A percentile compares a stretch with the other conserved stretches of the same genome.
These are phyloP conservation scores for Actinia tenebrosa DNA, from an alignment of 64 coral and sea anemone genomes.

Conservation along the genomic window DNA sequence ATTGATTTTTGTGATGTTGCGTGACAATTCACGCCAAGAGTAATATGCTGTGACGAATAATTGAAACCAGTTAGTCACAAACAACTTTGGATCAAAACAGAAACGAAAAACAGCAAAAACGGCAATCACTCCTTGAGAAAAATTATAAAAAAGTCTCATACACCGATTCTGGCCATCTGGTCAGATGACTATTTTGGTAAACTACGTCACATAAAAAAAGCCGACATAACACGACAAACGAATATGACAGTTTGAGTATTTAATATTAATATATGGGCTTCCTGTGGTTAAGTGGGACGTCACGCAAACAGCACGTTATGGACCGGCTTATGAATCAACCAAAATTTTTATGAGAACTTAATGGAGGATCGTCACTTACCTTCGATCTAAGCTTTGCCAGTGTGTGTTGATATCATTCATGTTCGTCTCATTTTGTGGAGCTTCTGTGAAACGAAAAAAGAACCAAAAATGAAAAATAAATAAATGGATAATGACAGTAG, in stretches of 20 bases:
- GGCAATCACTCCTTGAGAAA: no score
- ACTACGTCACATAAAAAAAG: no score
- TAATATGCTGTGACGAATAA: no score
- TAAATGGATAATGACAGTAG: neutral
- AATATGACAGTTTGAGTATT: neutral
- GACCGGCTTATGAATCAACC: neutral
- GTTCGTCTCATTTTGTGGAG: conserved; percentile 65
- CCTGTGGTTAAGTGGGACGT: neutral
- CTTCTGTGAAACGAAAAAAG: conserved; percentile 41
- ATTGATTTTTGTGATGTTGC: no score
- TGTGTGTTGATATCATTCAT: conserved; percentile 96
- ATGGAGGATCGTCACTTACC: conserved; percentile 10
- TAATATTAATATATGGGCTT: neutral
- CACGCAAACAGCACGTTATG: neutral
- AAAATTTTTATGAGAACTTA: neutral
- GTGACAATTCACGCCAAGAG: no score
- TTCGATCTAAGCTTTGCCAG: conserved; percentile 91
- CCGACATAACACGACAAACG: no score
- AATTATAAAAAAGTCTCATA: no score
- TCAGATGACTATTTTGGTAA: no score
- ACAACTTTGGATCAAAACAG: no score
- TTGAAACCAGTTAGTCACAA: no score
- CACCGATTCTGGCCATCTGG: no score
- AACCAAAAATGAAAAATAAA: neutral
- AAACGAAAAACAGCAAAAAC: no score